phyloP scores from a whole-genome alignment of 1,140 invertebrate genomes.

The Drosophila virilis region DNA sequence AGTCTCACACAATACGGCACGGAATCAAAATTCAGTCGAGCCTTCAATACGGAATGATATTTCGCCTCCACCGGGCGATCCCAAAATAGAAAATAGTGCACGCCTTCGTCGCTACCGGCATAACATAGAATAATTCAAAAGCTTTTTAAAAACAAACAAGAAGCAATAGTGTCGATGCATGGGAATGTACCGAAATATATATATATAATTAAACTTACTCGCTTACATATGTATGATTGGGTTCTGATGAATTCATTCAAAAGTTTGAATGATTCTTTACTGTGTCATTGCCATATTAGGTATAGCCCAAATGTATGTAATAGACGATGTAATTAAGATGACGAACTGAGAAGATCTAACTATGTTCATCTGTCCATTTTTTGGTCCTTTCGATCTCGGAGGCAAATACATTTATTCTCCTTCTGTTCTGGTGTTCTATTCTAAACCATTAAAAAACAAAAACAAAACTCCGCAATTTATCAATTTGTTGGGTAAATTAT shows the following conservation, averaged over 20 bases:
- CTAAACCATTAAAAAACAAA: too few species aligned
- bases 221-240: slow-evolving; percentile 4
- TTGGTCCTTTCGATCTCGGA: too few species aligned
- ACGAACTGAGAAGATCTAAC: too few species aligned
- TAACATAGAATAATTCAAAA: slow-evolving; percentile 76
- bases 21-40: slow-evolving; percentile 43
- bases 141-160: slow-evolving; percentile 6
- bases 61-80: slow-evolving; percentile 79
- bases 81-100: slow-evolving; percentile 82
- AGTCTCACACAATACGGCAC: slow-evolving; percentile 25
- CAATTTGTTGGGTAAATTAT: too few species aligned
- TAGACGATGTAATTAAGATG: too few species aligned
- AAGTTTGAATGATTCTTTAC: not conserved
- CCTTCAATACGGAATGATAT: slow-evolving; percentile 61
- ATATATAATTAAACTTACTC: slow-evolving; percentile 22
- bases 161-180: slow-evolving; percentile 39
- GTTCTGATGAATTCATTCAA: not conserved
- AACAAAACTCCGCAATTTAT: too few species aligned
- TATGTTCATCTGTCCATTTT: too few species aligned
- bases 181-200: slow-evolving; percentile 42
- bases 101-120: slow-evolving; percentile 79
- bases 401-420: too few species aligned
- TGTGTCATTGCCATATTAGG: not conserved
- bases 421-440: too few species aligned
- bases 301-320: too few species aligned